Conservation (phyloP, 2,797 vertebrate genomes). For the Dicrostonyx torquatus region DNA sequence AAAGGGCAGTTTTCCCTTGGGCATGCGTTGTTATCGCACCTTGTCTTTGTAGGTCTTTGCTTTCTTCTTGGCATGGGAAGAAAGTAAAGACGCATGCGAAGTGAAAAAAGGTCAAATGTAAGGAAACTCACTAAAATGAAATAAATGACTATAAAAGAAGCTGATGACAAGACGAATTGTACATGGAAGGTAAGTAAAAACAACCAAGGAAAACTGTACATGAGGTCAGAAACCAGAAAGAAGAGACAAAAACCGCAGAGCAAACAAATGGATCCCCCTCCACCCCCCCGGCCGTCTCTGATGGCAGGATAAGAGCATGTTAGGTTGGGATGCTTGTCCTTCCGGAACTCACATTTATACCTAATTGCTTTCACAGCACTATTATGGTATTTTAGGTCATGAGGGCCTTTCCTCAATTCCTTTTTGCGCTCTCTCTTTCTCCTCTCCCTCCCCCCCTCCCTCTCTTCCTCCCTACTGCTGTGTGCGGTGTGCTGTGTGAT, state of each 20-base stretch:
- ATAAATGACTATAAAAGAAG: neutral
- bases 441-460: neutral
- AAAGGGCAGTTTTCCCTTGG: neutral
- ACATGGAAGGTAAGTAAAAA: neutral
- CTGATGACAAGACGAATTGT: neutral
- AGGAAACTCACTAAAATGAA: conserved; percentile 16
- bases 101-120: neutral
- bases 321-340: neutral
- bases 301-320: neutral
- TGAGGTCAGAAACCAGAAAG: conserved; percentile 1
- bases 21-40: neutral
- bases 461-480: neutral
- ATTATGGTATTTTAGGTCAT: neutral
- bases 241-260: neutral
- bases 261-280: neutral
- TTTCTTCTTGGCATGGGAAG: neutral
- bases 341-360: neutral
- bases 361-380: neutral
- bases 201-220: neutral
- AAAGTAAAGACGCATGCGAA: neutral
- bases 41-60: neutral
- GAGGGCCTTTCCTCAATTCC: neutral
- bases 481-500: neutral
- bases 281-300: neutral
- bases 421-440: neutral